Base-by-base conservation (phyloP, 2,113 vertebrate genomes). In the Paradisaea rubra region DNA sequence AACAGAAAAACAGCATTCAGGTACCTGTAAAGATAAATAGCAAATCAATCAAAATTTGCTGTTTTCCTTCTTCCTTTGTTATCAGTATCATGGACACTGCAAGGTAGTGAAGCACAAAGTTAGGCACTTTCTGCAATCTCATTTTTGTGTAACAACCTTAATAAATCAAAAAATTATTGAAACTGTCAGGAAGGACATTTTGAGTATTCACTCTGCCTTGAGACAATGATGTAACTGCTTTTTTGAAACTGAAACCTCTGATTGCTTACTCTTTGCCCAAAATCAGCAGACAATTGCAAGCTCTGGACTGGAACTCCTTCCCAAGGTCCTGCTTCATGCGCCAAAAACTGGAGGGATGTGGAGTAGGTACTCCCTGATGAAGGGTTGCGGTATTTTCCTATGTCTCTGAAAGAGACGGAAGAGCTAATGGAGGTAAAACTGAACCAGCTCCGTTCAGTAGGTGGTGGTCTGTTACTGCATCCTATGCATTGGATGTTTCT, bases 91-190 rank as follows among this genome's bases (percentile, higher is more conserved):
- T 37, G 39, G 61, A 78, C 17, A 9, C 39, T 50, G 22, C 28
- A 84, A 95, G 49, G 74, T 3, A 18, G 73, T 2, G 1, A 89
- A 93, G 54, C 1, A 1, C 45, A 24, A 88, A 35, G 47, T 88
- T 53, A 59, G 47, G 39, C 28, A 71, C 71, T 96, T 93, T 79
- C 56, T 95, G 65, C 28, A 89, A 73, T n/a, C 47, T 68, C 69
- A n/a, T 96, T 97, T 92, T 92, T 71, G 15, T 68, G 45, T 82
- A 88, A 88, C 63, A 64, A 87, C 52, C 87, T 91, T 49, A 84
- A 57, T 44, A 95, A 81, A 93, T 37, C 41, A 79, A 83, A 64
- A 92, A 68, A 68, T 77, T 42, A 50, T 39, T 20, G 25, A 35
- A 52, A 66, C 11, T 50, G 52, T 60, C n/a, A 69, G 24, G 35